phyloP scores from a whole-genome alignment of 2,113 vertebrate species.

The Tragelaphus buxtoni region DNA sequence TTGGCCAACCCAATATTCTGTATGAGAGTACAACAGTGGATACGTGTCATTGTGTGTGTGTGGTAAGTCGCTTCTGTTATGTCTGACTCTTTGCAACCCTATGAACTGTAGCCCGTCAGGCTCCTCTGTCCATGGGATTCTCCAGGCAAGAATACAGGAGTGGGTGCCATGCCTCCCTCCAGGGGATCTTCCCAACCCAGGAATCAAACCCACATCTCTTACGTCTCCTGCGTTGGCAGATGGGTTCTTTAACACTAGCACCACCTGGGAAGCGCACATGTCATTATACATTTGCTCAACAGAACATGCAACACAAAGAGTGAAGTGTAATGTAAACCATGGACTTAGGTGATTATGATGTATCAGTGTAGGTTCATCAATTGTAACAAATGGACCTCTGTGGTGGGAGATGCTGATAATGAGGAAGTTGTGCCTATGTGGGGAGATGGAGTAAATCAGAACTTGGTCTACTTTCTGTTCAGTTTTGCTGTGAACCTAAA shows the following conservation, averaged over 20 bases:
- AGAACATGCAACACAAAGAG: neutral
- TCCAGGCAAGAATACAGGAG: neutral
- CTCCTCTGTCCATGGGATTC: neutral
- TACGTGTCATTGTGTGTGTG: rapidly evolving
- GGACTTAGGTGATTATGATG: neutral
- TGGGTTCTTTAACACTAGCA: neutral
- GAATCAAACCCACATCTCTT: neutral
- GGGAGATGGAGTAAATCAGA: neutral
- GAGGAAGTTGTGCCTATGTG: neutral
- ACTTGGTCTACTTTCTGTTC: neutral
- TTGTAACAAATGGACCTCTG: neutral
- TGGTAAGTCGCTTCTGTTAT: neutral
- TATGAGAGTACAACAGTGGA: neutral
- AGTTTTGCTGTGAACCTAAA: neutral
- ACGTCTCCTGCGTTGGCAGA: neutral
- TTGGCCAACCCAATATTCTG: neutral
- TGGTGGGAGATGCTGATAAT: neutral
- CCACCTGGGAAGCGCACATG: neutral
- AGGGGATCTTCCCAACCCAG: neutral
- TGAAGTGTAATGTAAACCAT: neutral
- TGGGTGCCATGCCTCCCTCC: neutral
- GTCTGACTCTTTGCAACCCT: neutral
- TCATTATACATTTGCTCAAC: neutral
- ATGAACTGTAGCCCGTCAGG: neutral
- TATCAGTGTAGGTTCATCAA: neutral